Conservation (phyloP, 1,140 invertebrate species). For the Protaetia brevitarsis region DNA sequence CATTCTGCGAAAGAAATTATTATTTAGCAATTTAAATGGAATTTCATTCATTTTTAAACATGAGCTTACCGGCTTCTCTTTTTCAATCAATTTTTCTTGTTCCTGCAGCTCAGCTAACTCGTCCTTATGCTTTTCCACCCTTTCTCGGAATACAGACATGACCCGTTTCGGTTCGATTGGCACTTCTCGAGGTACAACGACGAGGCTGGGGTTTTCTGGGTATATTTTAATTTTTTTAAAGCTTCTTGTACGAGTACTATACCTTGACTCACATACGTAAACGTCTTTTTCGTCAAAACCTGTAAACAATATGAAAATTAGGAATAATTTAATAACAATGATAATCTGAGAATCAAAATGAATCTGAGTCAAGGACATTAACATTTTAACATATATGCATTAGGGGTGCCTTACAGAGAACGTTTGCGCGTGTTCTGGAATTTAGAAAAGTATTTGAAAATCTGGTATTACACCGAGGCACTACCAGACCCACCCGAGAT, state of each 20-base stretch:
- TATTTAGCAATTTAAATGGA: constrained; percentile 27
- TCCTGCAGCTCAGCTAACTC: constrained; percentile 83
- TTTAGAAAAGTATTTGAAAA: too few relatives aligned
- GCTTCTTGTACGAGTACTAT: constrained; percentile 76
- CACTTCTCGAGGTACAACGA: constrained; percentile 69
- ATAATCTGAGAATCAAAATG: background rate
- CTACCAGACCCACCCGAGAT: too few relatives aligned
- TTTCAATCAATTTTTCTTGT: constrained; percentile 72
- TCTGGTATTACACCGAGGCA: too few relatives aligned
- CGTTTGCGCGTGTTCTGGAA: too few relatives aligned
- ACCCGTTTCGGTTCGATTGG: constrained; percentile 79
- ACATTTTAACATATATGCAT: too few relatives aligned
- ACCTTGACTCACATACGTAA: constrained; percentile 95
- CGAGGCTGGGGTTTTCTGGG: constrained; percentile 65
- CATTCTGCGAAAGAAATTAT: constrained; percentile 56
- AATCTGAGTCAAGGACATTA: too few relatives aligned
- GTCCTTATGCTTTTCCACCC: constrained; percentile 86
- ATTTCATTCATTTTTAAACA: constrained; percentile 21
- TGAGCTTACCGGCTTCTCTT: constrained; percentile 68
- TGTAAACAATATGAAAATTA: constrained; percentile 31
- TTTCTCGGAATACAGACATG: constrained; percentile 89
- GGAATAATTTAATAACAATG: constrained; percentile 18
- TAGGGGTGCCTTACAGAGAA: too few relatives aligned
- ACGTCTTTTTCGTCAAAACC: constrained; percentile 89
- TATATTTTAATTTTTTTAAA: constrained; percentile 93